A percentile compares a stretch with the other conserved stretches of the same genome.
Conservation (phyloP, 2,888 invertebrate species). For the Limnephilus lunatus region DNA sequence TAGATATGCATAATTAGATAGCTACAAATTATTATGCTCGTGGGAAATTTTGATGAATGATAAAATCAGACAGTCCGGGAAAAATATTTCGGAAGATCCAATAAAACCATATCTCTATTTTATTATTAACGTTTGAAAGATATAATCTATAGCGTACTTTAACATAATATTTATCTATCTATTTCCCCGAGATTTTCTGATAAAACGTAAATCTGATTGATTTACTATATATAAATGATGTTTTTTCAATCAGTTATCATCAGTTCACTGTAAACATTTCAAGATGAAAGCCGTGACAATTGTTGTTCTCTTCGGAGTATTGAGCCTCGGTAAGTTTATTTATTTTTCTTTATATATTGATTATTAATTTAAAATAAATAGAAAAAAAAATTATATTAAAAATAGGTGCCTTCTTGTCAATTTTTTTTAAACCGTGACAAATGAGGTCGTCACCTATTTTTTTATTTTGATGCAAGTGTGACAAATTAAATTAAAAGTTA, state of each 20-base stretch:
- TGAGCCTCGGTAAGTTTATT: not conserved
- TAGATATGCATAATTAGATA: too few species aligned
- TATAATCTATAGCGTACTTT: not conserved
- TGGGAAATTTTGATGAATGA: not conserved
- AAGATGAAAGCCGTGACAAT: not conserved
- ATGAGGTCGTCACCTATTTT: too few species aligned
- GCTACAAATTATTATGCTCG: not conserved
- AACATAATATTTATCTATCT: not conserved
- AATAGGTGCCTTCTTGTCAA: too few species aligned
- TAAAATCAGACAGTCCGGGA: not conserved
- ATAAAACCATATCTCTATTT: too few species aligned
- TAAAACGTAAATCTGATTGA: not conserved
- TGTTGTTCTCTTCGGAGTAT: not conserved
- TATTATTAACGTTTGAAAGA: not conserved
- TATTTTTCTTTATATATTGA: not conserved
- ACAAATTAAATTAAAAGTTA: too few species aligned
- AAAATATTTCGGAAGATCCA: not conserved
- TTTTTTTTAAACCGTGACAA: too few species aligned
- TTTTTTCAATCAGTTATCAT: not conserved
- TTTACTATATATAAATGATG: not conserved
- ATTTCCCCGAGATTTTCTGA: not conserved
- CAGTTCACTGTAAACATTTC: not conserved
- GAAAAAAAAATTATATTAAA: too few species aligned
- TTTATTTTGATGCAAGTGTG: too few species aligned
- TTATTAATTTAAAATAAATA: too few species aligned